phyloP scores from a whole-genome alignment of 1,140 invertebrate genomes.

The Stratiolaelaps scimitus region DNA sequence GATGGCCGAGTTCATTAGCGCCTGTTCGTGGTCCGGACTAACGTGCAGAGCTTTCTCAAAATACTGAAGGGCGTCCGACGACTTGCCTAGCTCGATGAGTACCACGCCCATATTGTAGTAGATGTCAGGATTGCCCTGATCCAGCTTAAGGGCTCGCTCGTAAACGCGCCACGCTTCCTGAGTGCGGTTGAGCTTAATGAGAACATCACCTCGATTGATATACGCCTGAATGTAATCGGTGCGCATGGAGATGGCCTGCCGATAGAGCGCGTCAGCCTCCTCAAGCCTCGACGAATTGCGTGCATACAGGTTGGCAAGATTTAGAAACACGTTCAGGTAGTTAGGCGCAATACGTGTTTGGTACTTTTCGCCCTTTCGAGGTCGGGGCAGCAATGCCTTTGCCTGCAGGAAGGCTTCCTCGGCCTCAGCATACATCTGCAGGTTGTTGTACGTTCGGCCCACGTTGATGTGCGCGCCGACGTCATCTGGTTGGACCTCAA shows the following conservation, averaged over 20 bases:
- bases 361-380: conserved; percentile 68
- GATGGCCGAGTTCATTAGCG: conserved; percentile 85
- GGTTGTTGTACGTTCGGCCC: conserved; percentile 79
- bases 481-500: conserved; percentile 78
- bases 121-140: conserved; percentile 87
- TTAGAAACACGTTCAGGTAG: conserved; percentile 88
- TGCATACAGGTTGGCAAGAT: conserved; percentile 84
- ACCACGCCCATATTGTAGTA: conserved; percentile 97
- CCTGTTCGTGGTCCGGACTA: conserved; percentile 79
- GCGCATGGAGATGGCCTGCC: conserved; percentile 89
- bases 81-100: conserved; percentile 76
- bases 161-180: conserved; percentile 90
- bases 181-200: conserved; percentile 83
- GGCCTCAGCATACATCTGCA: conserved; percentile 78
- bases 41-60: conserved; percentile 82
- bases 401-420: conserved; percentile 78
- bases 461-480: conserved; percentile 95
- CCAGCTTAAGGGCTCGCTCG: conserved; percentile 77
- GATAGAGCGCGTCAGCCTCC: conserved; percentile 81
- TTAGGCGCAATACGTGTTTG: conserved; percentile 88
- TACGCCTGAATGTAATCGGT: conserved; percentile 94
- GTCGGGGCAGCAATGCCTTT: conserved; percentile 58
- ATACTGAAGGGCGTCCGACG: conserved; percentile 73
- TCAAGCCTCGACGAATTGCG: conserved; percentile 77
- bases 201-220: conserved; percentile 87